These are phyloP conservation scores for Orthonyx spaldingii DNA, from an alignment of 2,113 vertebrate genomes.

Conservation along the genomic window DNA sequence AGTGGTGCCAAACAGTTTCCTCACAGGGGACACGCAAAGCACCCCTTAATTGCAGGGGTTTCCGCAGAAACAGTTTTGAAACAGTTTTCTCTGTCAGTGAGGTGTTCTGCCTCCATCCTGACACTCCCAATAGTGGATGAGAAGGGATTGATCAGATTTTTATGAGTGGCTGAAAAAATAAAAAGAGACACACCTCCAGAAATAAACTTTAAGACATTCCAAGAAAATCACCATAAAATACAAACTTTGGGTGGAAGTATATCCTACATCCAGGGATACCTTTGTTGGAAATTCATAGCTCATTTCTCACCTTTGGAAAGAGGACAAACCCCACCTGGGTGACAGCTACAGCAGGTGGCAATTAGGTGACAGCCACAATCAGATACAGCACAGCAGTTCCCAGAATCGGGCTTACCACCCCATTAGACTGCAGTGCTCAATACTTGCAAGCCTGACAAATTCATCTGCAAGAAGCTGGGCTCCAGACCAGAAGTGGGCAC, in stretches of 20 bases:
- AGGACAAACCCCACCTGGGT: background rate
- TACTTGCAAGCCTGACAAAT: background rate
- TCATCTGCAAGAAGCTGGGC: background rate
- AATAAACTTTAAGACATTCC: background rate
- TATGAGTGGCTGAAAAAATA: background rate
- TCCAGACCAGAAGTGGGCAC: background rate
- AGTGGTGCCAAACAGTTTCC: background rate
- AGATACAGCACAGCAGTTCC: background rate
- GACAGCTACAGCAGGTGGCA: background rate
- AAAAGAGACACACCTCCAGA: background rate
- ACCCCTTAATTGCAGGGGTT: background rate
- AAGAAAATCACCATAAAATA: background rate
- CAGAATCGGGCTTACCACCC: background rate
- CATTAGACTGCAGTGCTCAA: background rate
- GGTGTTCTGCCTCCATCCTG: background rate
- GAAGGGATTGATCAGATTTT: background rate
- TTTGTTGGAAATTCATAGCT: background rate
- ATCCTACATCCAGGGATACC: background rate
- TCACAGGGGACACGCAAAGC: background rate
- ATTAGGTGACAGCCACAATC: background rate
- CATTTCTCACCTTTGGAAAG: background rate
- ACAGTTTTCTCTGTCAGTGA: background rate
- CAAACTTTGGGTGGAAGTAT: background rate
- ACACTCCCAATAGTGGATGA: background rate
- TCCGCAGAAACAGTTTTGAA: background rate